A percentile compares a stretch with the other conserved stretches of the same genome.
Evolutionary conservation across 2,888 invertebrate species (phyloP).

Genomic region (Ptilodon capucinus): DNA sequence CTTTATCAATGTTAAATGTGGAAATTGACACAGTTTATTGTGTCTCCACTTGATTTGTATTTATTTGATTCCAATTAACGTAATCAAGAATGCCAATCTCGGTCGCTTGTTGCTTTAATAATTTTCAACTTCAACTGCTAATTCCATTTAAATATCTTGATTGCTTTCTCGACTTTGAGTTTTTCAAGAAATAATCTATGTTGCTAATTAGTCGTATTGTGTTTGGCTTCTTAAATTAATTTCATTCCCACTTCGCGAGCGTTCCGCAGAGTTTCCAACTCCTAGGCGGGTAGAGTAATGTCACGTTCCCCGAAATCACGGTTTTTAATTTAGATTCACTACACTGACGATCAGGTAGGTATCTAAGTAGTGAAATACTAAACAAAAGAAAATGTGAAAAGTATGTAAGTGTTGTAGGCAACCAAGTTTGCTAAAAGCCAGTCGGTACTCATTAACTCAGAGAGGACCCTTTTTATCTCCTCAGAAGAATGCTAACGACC

Average conservation of each 20-base stretch:
- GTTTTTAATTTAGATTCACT: background rate
- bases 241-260: too few species aligned
- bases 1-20: too few species aligned
- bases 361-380: background rate
- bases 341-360: too few species aligned
- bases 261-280: too few species aligned
- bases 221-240: too few species aligned
- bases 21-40: too few species aligned
- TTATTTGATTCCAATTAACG: too few species aligned
- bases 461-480: constrained; percentile 1
- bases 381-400: background rate
- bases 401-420: background rate
- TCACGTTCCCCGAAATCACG: background rate
- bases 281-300: too few species aligned
- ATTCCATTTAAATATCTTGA: background rate
- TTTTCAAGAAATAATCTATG: background rate
- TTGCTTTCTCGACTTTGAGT: background rate
- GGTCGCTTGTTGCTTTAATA: background rate
- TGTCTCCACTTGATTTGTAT: too few species aligned
- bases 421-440: background rate
- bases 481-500: background rate
- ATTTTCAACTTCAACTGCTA: background rate
- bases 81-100: too few species aligned
- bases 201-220: background rate
- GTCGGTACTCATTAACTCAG: background rate